These are phyloP conservation scores for Rhincodon typus DNA, from an alignment of 2,797 vertebrate species.

Conservation along the genomic window DNA sequence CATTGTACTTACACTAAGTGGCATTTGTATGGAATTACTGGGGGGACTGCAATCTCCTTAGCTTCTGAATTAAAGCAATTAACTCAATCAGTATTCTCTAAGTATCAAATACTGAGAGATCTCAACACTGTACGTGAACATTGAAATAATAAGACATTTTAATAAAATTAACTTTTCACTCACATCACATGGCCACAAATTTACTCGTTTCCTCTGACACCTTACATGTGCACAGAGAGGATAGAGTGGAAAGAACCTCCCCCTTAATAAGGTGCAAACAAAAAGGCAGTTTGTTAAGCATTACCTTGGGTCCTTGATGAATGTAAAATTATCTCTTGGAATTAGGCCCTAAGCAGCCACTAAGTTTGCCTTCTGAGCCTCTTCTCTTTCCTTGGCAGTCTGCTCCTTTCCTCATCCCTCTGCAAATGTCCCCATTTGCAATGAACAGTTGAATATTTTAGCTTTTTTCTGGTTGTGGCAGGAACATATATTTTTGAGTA, in stretches of 20 bases:
- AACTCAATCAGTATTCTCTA: conserved; percentile 15
- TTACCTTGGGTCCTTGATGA: conserved; percentile 16
- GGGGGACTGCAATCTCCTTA: conserved; percentile 35
- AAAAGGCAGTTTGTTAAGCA: conserved; percentile 28
- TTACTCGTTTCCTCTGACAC: background rate
- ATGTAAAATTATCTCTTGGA: conserved; percentile 14
- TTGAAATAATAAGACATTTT: conserved; percentile 36
- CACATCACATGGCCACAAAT: background rate
- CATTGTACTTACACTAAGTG: conserved; percentile 37
- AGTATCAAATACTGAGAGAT: conserved; percentile 32
- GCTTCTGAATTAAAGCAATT: conserved; percentile 36
- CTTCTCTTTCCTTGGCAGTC: background rate
- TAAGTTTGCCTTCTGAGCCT: background rate
- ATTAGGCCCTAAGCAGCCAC: conserved; percentile 12
- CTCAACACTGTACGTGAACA: conserved; percentile 11
- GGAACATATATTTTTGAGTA: background rate
- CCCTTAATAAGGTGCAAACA: background rate
- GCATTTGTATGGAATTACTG: conserved; percentile 37
- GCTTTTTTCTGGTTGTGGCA: background rate
- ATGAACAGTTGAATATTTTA: conserved; percentile 10
- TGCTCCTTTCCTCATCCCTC: background rate
- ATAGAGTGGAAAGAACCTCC: background rate
- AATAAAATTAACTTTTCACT: conserved; percentile 34
- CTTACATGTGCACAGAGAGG: background rate
- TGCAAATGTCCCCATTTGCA: background rate